Evolutionary conservation across 2,797 vertebrate genomes (phyloP).

Genomic region (Notamacropus eugenii): DNA sequence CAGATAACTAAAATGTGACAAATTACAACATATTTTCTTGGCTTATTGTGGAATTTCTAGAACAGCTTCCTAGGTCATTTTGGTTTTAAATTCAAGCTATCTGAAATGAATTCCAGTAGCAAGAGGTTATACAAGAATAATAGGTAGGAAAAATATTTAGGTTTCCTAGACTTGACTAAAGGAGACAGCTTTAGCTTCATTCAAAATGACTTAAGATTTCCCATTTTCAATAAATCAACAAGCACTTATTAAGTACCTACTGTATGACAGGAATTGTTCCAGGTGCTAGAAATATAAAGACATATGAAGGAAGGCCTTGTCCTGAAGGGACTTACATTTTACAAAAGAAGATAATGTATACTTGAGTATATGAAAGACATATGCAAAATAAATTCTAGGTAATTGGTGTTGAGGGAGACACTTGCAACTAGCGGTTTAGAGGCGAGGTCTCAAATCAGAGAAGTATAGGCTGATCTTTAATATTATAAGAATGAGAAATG

Average conservation of each 20-base stretch:
- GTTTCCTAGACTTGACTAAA: neutral
- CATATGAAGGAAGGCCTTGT: neutral
- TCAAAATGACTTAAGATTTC: neutral
- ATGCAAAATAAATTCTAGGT: neutral
- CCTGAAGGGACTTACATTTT: too few relatives aligned
- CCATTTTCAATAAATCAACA: neutral
- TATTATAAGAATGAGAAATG: neutral
- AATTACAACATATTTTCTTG: neutral
- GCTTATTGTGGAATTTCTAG: neutral
- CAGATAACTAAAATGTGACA: neutral
- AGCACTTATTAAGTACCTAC: neutral
- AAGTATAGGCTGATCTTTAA: neutral
- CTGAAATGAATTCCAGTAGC: neutral
- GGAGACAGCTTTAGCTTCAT: neutral
- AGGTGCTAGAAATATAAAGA: neutral
- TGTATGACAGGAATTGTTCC: neutral
- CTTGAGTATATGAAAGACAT: too few relatives aligned
- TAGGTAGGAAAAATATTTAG: rapidly evolving
- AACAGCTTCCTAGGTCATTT: neutral
- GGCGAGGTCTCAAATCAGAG: neutral
- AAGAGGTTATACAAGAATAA: neutral
- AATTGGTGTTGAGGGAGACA: neutral
- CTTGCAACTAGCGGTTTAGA: neutral
- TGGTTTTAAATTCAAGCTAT: neutral
- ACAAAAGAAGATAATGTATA: too few relatives aligned